These are phyloP conservation scores for Leptobrachium ailaonicum DNA, from an alignment of 2,113 vertebrate species.

Conservation along the genomic window DNA sequence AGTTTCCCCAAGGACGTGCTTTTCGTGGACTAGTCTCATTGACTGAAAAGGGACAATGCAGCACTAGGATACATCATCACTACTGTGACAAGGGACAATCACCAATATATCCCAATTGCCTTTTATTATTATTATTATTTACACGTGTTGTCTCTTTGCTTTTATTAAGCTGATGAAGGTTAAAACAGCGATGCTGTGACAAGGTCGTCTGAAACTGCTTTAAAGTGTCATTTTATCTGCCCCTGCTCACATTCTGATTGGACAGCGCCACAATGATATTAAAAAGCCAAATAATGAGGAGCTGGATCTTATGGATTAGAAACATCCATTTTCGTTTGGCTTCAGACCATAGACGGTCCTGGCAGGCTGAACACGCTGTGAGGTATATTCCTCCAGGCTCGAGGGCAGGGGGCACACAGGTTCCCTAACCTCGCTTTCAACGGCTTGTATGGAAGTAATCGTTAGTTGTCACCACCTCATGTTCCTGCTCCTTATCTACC, in stretches of 20 bases:
- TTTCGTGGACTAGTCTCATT: background rate
- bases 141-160: slow-evolving; percentile 12
- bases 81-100: slow-evolving; percentile 16
- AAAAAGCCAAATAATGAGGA: background rate
- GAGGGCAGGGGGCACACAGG: background rate
- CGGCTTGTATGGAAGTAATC: background rate
- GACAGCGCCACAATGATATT: too few relatives aligned
- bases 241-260: too few relatives aligned
- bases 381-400: background rate
- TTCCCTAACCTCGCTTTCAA: background rate
- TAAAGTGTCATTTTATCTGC: background rate
- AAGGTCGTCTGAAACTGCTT: background rate
- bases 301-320: background rate
- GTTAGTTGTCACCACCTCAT: background rate
- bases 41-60: background rate
- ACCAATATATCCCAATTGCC: background rate
- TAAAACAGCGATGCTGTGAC: background rate
- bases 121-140: background rate
- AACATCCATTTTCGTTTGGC: background rate
- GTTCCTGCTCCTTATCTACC: slow-evolving; percentile 1
- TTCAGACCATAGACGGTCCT: too few relatives aligned
- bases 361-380: too few relatives aligned
- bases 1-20: slow-evolving; percentile 19
- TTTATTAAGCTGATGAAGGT: background rate
- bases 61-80: background rate